Evolutionary conservation across 2,797 vertebrate genomes (phyloP).

Genomic region (Alcedo quadribrachys): DNA sequence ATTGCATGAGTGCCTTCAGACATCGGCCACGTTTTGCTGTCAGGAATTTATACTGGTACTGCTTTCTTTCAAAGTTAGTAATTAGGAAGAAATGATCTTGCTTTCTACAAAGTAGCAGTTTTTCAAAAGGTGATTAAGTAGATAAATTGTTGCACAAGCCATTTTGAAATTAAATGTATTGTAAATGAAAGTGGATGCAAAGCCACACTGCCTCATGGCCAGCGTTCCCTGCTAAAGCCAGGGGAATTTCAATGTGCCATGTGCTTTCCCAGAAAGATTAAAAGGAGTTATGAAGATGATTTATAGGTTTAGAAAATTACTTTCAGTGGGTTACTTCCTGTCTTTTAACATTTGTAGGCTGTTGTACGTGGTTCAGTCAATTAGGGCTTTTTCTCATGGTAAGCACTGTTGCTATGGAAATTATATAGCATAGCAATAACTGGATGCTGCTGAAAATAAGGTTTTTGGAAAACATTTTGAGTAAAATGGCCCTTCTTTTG

Average conservation of each 20-base stretch:
- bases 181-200: background rate
- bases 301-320: background rate
- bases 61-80: background rate
- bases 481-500: background rate
- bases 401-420: slow-evolving; percentile 56
- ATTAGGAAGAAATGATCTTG: background rate
- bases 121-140: background rate
- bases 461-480: background rate
- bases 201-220: background rate
- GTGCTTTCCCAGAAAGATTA: background rate
- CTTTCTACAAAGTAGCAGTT: background rate
- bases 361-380: background rate
- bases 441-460: background rate
- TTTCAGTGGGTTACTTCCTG: background rate
- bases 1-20: background rate
- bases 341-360: background rate
- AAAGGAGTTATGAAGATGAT: background rate
- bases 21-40: background rate
- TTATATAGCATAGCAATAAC: slow-evolving; percentile 7
- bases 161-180: background rate
- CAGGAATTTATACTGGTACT: background rate
- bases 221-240: background rate
- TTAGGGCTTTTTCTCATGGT: background rate
- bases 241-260: background rate
- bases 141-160: background rate